Percentiles rank a stretch among this genome's conserved stretches.
Evolutionary conservation across 2,888 invertebrate species (phyloP).

Genomic region (Latrodectus elegans): DNA sequence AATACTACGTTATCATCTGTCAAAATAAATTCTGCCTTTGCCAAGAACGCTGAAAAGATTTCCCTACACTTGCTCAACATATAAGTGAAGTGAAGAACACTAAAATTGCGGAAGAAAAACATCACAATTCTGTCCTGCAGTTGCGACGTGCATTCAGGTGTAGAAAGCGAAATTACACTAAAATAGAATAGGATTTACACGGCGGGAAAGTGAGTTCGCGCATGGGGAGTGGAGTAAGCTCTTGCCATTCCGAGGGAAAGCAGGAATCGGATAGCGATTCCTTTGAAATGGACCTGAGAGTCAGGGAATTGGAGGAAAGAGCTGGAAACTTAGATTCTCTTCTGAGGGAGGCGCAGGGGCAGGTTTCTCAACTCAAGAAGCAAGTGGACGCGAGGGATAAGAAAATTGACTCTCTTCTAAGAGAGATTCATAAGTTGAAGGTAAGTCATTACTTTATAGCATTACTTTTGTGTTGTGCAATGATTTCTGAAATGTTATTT

Average conservation of each 20-base stretch:
- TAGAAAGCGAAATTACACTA: slow-evolving; percentile 4
- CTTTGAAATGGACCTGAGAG: slow-evolving; percentile 55
- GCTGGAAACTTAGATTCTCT: slow-evolving; percentile 36
- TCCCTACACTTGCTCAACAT: no score
- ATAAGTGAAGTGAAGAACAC: no score
- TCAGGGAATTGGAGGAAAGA: slow-evolving; percentile 51
- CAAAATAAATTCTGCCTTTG: no score
- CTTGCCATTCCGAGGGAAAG: slow-evolving; percentile 21
- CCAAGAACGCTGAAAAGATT: no score
- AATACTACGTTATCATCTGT: no score
- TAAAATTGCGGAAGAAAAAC: no score
- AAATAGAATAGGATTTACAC: slow-evolving; percentile 3
- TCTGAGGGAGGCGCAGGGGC: slow-evolving; percentile 48
- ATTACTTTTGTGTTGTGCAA: neutral
- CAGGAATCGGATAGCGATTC: slow-evolving; percentile 48
- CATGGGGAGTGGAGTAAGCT: slow-evolving; percentile 45
- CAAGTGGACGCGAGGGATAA: slow-evolving; percentile 39
- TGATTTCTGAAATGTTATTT: neutral
- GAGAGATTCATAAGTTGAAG: slow-evolving; percentile 84
- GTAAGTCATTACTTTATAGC: slow-evolving; percentile 75
- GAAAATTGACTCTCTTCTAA: slow-evolving; percentile 35
- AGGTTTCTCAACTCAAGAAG: slow-evolving; percentile 40
- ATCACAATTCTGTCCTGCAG: neutral
- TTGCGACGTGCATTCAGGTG: neutral
- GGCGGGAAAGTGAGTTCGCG: neutral